These are phyloP conservation scores for Dryobotodes eremita DNA, from an alignment of 2,888 invertebrate genomes.

Conservation along the genomic window DNA sequence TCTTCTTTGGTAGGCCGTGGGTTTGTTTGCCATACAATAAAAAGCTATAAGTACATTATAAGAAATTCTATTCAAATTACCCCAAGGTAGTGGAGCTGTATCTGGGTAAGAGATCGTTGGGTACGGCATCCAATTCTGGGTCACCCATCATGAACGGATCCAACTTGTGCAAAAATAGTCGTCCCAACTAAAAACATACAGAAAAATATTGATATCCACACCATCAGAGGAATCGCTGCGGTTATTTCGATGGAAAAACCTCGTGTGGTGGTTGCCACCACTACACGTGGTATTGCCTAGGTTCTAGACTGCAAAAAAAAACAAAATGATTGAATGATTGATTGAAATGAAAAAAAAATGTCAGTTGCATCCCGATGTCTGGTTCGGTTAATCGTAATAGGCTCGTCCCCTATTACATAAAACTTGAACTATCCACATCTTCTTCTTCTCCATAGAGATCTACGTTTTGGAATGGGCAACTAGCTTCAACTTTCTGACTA, in stretches of 20 bases:
- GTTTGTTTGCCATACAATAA: background rate
- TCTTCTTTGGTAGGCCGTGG: background rate
- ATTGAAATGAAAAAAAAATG: background rate
- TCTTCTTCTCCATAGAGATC: too few relatives aligned
- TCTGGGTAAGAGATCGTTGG: conserved; percentile 70
- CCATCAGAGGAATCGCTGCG: background rate
- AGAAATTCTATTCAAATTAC: conserved; percentile 66
- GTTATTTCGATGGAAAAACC: background rate
- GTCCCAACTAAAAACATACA: conserved; percentile 77
- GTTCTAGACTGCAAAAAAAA: background rate
- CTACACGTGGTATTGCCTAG: background rate
- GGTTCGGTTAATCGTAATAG: background rate
- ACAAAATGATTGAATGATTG: background rate
- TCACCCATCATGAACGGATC: conserved; percentile 80
- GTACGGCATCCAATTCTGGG: conserved; percentile 38
- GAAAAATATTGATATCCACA: background rate
- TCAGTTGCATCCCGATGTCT: background rate
- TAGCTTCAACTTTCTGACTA: too few relatives aligned
- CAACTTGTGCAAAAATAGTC: conserved; percentile 78
- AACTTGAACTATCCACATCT: background rate
- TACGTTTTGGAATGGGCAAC: too few relatives aligned
- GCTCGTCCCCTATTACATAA: background rate
- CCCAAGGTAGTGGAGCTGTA: conserved; percentile 75
- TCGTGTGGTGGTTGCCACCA: background rate
- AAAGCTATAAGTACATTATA: too few relatives aligned